phyloP scores from a whole-genome alignment of 2,113 vertebrate genomes.

The Elgaria multicarinata region DNA sequence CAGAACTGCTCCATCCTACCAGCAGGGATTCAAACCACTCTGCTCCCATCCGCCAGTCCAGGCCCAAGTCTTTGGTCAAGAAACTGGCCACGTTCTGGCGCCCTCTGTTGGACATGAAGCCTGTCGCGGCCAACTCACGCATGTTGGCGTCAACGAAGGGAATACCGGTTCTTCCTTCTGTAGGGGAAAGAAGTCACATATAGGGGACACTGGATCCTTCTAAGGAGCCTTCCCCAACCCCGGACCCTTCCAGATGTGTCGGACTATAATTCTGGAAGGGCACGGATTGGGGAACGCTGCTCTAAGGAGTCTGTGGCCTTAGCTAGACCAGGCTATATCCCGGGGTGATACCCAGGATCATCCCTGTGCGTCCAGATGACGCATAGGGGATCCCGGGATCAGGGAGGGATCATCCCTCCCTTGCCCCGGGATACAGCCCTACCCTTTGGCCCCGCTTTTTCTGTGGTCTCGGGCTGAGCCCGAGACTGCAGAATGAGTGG shows the following conservation, averaged over 20 bases:
- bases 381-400: no score
- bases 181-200: conserved; percentile 47
- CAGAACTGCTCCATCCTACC: conserved; percentile 65
- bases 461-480: no score
- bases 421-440: no score
- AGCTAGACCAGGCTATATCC: no score
- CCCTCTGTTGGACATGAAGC: conserved; percentile 88
- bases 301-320: background rate
- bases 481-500: no score
- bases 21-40: conserved; percentile 86
- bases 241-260: background rate
- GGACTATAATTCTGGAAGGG: background rate
- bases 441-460: no score
- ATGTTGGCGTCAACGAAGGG: conserved; percentile 89
- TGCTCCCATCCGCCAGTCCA: conserved; percentile 88
- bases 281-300: background rate
- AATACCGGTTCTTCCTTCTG: conserved; percentile 84
- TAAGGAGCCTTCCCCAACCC: background rate
- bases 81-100: conserved; percentile 87
- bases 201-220: rapidly evolving
- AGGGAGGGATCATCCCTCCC: no score
- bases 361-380: no score
- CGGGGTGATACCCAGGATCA: no score
- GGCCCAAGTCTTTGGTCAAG: conserved; percentile 85
- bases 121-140: conserved; percentile 80